Evolutionary conservation across 2,888 invertebrate genomes (phyloP).

Genomic region (Bibio marci): DNA sequence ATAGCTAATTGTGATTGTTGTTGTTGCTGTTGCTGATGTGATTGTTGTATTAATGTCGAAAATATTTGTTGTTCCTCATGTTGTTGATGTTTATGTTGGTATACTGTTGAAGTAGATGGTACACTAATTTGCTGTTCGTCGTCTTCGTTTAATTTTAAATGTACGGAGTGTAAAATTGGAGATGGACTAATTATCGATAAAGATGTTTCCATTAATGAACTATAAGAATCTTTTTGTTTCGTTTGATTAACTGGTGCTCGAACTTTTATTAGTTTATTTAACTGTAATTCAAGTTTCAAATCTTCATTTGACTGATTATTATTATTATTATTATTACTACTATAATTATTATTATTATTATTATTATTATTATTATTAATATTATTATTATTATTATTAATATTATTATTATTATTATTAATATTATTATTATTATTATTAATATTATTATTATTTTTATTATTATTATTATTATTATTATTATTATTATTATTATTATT

Average conservation of each 20-base stretch:
- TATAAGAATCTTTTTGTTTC: conserved; percentile 14
- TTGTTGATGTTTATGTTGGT: background rate
- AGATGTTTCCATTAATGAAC: conserved; percentile 24
- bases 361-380: no score
- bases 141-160: conserved; percentile 1
- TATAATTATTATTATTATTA: no score
- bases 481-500: no score
- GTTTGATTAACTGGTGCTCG: conserved; percentile 22
- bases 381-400: no score
- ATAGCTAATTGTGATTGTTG: conserved; percentile 8
- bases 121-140: background rate
- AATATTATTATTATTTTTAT: no score
- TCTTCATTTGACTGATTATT: no score
- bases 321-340: no score
- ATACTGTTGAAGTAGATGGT: background rate
- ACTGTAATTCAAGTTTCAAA: conserved; percentile 11
- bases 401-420: conserved; percentile 11
- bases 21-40: background rate
- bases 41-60: background rate
- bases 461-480: no score
- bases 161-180: conserved; percentile 1
- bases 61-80: background rate
- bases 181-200: conserved; percentile 19
- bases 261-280: conserved; percentile 23
- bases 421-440: no score